A percentile compares a stretch with the other conserved stretches of the same genome.
Conservation (phyloP, 2,113 vertebrate genomes). For the Chitala chitala region DNA sequence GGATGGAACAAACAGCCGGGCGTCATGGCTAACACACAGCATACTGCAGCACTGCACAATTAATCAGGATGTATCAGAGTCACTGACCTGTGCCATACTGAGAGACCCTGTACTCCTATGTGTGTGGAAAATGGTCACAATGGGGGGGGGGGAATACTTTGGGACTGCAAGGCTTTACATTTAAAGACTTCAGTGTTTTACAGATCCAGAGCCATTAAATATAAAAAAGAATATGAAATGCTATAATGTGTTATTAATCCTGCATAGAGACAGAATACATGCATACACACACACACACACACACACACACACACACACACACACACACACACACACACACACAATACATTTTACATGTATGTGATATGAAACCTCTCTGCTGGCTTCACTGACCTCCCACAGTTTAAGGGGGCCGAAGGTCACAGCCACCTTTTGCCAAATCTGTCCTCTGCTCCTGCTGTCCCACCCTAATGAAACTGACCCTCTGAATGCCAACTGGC, state of each 20-base stretch:
- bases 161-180: no score
- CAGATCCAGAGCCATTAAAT: no score
- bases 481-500: slow-evolving; percentile 42
- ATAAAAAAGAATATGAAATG: no score
- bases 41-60: background rate
- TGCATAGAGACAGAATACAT: no score
- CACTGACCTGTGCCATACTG: background rate
- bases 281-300: no score
- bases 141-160: no score
- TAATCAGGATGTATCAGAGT: background rate
- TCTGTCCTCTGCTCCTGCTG: slow-evolving; percentile 39
- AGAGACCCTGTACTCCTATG: background rate
- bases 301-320: no score
- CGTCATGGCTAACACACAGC: background rate
- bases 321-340: no score
- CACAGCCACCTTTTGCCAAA: slow-evolving; percentile 8
- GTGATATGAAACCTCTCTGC: background rate
- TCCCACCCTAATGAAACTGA: slow-evolving; percentile 39
- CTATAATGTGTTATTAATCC: no score
- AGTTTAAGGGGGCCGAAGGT: background rate
- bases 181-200: no score
- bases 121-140: background rate
- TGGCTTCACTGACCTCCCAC: background rate
- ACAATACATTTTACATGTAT: no score
- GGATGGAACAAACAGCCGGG: background rate